Percentiles rank a stretch among this genome's conserved stretches.
phyloP scores from a whole-genome alignment of 1,140 invertebrate species.

The Campodea augens region DNA sequence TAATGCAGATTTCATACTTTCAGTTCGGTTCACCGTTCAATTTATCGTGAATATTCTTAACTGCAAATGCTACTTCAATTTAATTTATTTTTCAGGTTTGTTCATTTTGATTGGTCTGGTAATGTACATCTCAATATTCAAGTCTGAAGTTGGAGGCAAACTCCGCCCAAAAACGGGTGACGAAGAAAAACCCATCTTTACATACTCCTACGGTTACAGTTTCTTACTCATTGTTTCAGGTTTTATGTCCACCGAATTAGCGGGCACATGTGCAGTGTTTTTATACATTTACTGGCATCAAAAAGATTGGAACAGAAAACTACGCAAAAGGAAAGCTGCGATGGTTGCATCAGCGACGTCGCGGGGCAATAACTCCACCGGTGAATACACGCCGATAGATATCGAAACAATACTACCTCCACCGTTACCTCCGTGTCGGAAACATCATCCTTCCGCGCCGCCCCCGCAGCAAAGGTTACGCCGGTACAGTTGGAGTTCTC shows the following conservation, averaged over 20 bases:
- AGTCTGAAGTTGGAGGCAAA: conserved; percentile 71
- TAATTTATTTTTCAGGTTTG: conserved; percentile 40
- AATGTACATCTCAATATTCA: conserved; percentile 81
- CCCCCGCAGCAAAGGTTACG: neutral
- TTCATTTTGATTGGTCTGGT: conserved; percentile 73
- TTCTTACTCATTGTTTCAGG: conserved; percentile 68
- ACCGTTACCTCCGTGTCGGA: neutral
- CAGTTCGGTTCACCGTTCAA: too few species aligned
- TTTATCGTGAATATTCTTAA: too few species aligned
- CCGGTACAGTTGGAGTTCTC: conserved; percentile 5
- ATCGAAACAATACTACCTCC: conserved; percentile 1
- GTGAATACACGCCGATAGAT: too few species aligned
- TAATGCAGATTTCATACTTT: too few species aligned
- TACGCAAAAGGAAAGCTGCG: conserved; percentile 1
- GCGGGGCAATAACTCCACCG: neutral
- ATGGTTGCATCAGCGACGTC: neutral
- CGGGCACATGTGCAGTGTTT: conserved; percentile 67
- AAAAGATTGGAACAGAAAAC: conserved; percentile 28
- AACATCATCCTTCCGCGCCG: neutral
- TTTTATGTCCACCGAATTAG: conserved; percentile 60
- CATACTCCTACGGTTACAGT: conserved; percentile 62
- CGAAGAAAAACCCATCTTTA: conserved; percentile 57
- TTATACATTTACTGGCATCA: conserved; percentile 60
- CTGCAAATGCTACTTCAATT: too few species aligned
- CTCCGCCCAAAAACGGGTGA: conserved; percentile 52